A percentile compares a stretch with the other conserved stretches of the same genome.
Conservation (phyloP, 2,113 vertebrate genomes). For the Dromiciops gliroides region DNA sequence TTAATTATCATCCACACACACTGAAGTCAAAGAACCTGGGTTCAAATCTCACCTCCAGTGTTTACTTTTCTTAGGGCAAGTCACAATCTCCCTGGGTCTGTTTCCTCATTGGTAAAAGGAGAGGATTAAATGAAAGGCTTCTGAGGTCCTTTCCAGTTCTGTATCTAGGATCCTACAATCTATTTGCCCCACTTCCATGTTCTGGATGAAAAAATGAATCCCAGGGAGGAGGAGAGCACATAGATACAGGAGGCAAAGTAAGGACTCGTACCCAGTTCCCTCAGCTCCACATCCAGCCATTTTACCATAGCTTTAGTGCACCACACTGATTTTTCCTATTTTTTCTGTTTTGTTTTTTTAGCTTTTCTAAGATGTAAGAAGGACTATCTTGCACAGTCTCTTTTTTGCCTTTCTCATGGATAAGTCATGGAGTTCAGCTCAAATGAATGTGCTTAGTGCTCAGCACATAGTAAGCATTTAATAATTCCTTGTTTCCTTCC, state of each 20-base stretch:
- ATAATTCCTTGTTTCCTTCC: too few relatives aligned
- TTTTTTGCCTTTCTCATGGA: too few relatives aligned
- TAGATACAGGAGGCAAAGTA: background rate
- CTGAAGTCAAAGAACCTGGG: background rate
- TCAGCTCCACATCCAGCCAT: accelerated
- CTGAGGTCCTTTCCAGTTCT: background rate
- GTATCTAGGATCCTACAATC: background rate
- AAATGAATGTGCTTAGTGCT: too few relatives aligned
- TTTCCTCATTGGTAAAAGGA: too few relatives aligned
- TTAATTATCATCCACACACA: background rate
- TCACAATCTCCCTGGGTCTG: background rate
- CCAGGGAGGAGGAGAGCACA: background rate
- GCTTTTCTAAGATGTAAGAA: too few relatives aligned
- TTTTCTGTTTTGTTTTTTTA: too few relatives aligned
- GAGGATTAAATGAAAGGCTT: too few relatives aligned
- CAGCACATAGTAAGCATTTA: too few relatives aligned
- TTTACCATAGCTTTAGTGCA: background rate
- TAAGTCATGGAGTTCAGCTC: too few relatives aligned
- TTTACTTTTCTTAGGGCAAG: background rate
- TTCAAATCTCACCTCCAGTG: background rate
- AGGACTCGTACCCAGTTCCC: accelerated
- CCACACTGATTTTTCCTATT: background rate
- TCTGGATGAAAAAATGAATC: background rate
- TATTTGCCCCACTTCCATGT: background rate
- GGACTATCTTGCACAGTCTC: too few relatives aligned